A percentile compares a stretch with the other conserved stretches of the same genome.
Conservation (phyloP, 2,797 vertebrate genomes). For the Propithecus perrieri region DNA sequence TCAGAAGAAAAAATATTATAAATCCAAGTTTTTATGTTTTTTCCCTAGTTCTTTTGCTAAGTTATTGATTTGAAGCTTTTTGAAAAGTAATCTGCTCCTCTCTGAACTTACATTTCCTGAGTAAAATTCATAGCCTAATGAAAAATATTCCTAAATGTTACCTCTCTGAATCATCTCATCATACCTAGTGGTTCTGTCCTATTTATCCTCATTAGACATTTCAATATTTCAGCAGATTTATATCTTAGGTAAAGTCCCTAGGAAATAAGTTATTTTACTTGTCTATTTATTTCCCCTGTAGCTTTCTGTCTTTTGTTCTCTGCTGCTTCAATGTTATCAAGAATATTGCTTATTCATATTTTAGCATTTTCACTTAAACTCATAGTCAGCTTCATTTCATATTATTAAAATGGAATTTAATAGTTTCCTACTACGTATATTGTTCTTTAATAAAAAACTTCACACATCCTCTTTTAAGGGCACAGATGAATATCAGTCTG, state of each 20-base stretch:
- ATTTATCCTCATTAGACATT: not conserved
- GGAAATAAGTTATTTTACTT: not conserved
- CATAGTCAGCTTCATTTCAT: not conserved
- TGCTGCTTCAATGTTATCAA: not conserved
- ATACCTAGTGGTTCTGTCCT: not conserved
- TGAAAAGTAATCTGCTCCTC: not conserved
- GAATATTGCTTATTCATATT: not conserved
- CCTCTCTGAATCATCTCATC: not conserved
- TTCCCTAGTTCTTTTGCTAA: not conserved
- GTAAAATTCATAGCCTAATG: conserved; percentile 31
- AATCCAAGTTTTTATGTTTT: not conserved
- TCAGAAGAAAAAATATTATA: not conserved
- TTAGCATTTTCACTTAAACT: conserved; percentile 39
- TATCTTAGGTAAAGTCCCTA: not conserved
- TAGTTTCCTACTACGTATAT: not conserved
- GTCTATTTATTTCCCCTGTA: not conserved
- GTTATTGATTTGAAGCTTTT: not conserved
- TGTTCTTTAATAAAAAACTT: not conserved
- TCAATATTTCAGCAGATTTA: not conserved
- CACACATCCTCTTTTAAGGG: not conserved
- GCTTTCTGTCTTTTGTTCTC: not conserved
- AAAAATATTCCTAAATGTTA: conserved; percentile 17
- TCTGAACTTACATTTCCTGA: conserved; percentile 1
- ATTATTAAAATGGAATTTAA: not conserved
- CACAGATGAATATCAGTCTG: not conserved